Evolutionary conservation across 2,888 invertebrate genomes (phyloP).

Genomic region (Conistra vaccinii): DNA sequence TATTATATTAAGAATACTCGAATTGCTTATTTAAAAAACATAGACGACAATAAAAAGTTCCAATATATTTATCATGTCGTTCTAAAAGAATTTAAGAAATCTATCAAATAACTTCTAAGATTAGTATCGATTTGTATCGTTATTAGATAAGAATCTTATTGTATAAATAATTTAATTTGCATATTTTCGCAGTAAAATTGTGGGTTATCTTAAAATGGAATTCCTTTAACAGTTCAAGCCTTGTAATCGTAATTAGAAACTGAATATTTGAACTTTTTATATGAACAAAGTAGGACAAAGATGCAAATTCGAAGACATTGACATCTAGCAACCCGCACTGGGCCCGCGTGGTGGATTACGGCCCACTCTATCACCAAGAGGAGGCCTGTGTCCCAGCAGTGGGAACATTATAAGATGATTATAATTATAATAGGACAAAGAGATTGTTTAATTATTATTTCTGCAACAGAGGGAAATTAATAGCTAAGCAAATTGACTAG

Average conservation of each 20-base stretch:
- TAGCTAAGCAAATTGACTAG: too few relatives aligned
- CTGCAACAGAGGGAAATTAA: too few relatives aligned
- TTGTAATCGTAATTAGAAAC: conserved; percentile 27
- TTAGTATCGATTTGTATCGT: conserved; percentile 41
- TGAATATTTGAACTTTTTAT: conserved; percentile 6
- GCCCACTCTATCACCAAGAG: too few relatives aligned
- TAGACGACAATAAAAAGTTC: conserved; percentile 44
- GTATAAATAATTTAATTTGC: conserved; percentile 45
- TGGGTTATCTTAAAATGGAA: conserved; percentile 27
- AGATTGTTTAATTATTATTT: background rate
- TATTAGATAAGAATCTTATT: conserved; percentile 37
- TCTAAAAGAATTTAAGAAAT: conserved; percentile 45
- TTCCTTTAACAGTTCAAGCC: conserved; percentile 16
- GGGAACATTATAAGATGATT: too few relatives aligned
- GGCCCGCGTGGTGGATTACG: too few relatives aligned
- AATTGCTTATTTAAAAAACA: conserved; percentile 64
- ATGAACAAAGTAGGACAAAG: background rate
- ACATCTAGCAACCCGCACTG: too few relatives aligned
- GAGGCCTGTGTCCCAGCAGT: too few relatives aligned
- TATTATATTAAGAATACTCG: conserved; percentile 32
- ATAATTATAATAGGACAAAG: too few relatives aligned
- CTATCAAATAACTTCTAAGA: conserved; percentile 53
- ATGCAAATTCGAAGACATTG: too few relatives aligned
- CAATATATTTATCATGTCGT: conserved; percentile 44
- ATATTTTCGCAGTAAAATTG: conserved; percentile 44